Evolutionary conservation across 2,888 invertebrate genomes (phyloP).

Genomic region (Lomographa bimaculata): DNA sequence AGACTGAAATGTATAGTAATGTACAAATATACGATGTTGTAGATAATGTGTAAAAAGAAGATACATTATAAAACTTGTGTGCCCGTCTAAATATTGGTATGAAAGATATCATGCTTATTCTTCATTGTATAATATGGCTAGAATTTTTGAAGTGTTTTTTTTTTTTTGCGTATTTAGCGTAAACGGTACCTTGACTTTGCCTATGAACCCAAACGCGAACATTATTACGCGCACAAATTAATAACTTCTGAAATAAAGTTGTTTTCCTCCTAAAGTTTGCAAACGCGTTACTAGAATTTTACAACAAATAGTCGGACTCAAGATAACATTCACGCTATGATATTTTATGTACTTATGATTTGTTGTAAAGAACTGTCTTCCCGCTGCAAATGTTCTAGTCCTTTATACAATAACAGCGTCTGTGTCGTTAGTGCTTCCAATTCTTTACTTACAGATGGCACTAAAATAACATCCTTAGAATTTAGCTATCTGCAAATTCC

Average conservation of each 20-base stretch:
- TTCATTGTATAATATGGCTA: conserved; percentile 34
- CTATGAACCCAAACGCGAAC: too few relatives aligned
- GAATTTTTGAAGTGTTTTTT: conserved; percentile 34
- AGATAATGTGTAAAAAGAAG: conserved; percentile 59
- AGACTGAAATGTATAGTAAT: conserved; percentile 70
- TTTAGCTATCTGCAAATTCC: conserved; percentile 30
- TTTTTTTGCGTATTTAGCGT: too few relatives aligned
- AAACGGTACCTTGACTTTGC: conserved; percentile 1
- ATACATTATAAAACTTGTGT: conserved; percentile 49
- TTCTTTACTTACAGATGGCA: conserved; percentile 61
- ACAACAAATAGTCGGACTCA: too few relatives aligned
- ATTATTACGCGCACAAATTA: too few relatives aligned
- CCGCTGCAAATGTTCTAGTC: conserved; percentile 35
- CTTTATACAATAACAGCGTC: conserved; percentile 28
- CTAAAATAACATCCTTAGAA: conserved; percentile 39
- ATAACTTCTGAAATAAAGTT: too few relatives aligned
- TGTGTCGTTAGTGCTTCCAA: conserved; percentile 37
- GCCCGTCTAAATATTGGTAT: conserved; percentile 47
- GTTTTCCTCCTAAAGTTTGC: too few relatives aligned
- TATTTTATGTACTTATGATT: too few relatives aligned
- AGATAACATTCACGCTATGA: too few relatives aligned
- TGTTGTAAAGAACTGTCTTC: too few relatives aligned
- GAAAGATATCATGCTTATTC: conserved; percentile 35
- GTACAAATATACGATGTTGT: conserved; percentile 63
- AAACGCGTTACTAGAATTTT: too few relatives aligned